Percentiles rank a stretch among this genome's conserved stretches.
Evolutionary conservation across 2,888 invertebrate genomes (phyloP).

Genomic region (Lycia hirtaria): DNA sequence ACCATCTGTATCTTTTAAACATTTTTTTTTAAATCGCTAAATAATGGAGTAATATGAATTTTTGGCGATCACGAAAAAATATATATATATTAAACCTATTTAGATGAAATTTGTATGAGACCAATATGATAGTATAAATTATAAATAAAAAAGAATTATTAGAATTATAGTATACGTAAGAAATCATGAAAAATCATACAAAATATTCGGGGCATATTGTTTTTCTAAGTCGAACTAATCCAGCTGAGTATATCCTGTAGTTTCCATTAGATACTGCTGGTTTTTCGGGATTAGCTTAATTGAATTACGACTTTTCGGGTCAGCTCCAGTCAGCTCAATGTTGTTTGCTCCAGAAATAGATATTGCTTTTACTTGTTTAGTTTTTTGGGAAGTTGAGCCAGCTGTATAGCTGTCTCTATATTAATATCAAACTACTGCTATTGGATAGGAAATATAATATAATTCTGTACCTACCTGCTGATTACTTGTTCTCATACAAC

Average conservation of each 20-base stretch:
- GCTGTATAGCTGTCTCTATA: not conserved
- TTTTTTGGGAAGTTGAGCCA: conserved; percentile 2
- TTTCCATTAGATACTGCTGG: conserved; percentile 1
- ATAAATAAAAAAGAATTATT: too few relatives aligned
- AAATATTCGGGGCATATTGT: too few relatives aligned
- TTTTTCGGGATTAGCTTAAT: conserved; percentile 26
- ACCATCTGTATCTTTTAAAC: too few relatives aligned
- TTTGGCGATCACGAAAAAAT: too few relatives aligned
- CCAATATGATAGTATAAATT: too few relatives aligned
- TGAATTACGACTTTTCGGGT: conserved; percentile 30
- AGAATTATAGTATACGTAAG: too few relatives aligned
- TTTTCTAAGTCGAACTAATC: too few relatives aligned
- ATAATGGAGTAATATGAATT: too few relatives aligned
- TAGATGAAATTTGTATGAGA: too few relatives aligned
- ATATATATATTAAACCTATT: too few relatives aligned
- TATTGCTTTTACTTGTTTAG: conserved; percentile 19
- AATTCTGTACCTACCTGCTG: not conserved
- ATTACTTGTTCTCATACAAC: not conserved
- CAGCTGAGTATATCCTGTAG: not conserved
- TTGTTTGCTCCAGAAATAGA: conserved; percentile 33
- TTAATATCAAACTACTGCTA: conserved; percentile 1
- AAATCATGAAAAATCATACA: too few relatives aligned
- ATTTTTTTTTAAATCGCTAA: too few relatives aligned
- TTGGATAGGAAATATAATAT: not conserved
- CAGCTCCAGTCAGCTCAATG: conserved; percentile 23